Conservation (phyloP, 2,113 vertebrate genomes). For the Egretta garzetta region DNA sequence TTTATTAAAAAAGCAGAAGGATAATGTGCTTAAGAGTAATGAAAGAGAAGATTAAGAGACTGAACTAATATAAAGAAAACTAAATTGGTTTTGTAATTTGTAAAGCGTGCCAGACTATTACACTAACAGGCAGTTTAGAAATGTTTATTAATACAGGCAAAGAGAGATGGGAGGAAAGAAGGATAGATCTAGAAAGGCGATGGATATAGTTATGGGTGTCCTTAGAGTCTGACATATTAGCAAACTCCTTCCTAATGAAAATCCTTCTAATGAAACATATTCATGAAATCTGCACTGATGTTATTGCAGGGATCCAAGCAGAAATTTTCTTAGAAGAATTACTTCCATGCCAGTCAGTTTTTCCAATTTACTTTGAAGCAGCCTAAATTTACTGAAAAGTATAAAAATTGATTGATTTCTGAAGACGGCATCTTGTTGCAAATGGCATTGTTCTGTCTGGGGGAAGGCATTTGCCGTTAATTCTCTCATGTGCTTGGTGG, state of each 20-base stretch:
- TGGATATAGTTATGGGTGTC: not conserved
- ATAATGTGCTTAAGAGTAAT: not conserved
- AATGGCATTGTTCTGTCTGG: not conserved
- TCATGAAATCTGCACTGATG: not conserved
- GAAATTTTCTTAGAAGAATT: slow-evolving; percentile 2
- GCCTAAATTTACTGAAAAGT: not conserved
- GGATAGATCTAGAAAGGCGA: not conserved
- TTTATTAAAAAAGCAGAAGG: not conserved
- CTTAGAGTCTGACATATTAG: not conserved
- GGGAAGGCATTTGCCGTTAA: not conserved
- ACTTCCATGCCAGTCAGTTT: not conserved
- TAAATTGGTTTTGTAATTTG: not conserved
- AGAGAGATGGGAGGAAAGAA: not conserved
- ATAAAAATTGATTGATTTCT: not conserved
- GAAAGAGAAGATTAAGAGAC: not conserved
- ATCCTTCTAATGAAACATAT: not conserved
- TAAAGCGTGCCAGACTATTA: not conserved
- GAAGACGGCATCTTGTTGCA: not conserved
- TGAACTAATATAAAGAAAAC: not conserved
- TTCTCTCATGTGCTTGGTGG: not conserved
- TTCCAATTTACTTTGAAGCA: slow-evolving; percentile 8
- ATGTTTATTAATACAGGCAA: not conserved
- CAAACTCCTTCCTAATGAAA: not conserved
- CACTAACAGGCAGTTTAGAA: not conserved
- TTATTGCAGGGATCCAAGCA: not conserved